These are phyloP conservation scores for Diabrotica balteata DNA, from an alignment of 2,888 invertebrate species.

Conservation along the genomic window DNA sequence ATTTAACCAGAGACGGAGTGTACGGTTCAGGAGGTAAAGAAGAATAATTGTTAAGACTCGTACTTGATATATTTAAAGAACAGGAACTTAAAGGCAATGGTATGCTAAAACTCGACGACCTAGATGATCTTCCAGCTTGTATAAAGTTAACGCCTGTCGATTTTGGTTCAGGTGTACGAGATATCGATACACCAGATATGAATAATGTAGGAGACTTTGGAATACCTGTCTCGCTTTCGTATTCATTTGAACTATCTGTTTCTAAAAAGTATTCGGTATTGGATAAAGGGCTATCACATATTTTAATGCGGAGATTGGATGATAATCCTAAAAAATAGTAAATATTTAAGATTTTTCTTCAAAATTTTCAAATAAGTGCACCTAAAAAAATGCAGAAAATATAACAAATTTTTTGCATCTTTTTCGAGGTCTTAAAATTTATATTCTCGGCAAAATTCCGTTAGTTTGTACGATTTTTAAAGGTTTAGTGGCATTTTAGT, in stretches of 20 bases:
- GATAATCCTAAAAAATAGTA: constrained; percentile 42
- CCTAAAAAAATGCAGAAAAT: too few relatives aligned
- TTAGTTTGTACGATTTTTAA: too few relatives aligned
- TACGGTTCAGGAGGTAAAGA: constrained; percentile 55
- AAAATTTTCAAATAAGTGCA: too few relatives aligned
- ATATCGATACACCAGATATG: constrained; percentile 67
- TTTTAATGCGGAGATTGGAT: constrained; percentile 58
- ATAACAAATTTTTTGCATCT: too few relatives aligned
- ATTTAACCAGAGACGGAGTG: constrained; percentile 56
- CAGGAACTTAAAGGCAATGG: constrained; percentile 58
- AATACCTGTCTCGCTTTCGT: constrained; percentile 66
- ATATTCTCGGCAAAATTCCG: too few relatives aligned
- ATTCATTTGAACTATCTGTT: constrained; percentile 64
- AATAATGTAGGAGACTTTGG: constrained; percentile 66
- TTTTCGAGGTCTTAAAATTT: too few relatives aligned
- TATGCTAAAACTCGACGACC: constrained; percentile 59
- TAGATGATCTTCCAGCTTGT: constrained; percentile 53
- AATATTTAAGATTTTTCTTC: too few relatives aligned
- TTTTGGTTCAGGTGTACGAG: constrained; percentile 64
- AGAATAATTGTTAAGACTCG: constrained; percentile 52
- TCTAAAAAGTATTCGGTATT: constrained; percentile 55
- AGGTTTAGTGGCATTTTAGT: too few relatives aligned
- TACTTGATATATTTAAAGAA: constrained; percentile 57
- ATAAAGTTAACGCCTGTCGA: constrained; percentile 57
- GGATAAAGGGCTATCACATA: constrained; percentile 55